Percentiles rank a stretch among this genome's conserved stretches.
phyloP scores from a whole-genome alignment of 2,113 vertebrate genomes.

The Sapayoa aenigma region DNA sequence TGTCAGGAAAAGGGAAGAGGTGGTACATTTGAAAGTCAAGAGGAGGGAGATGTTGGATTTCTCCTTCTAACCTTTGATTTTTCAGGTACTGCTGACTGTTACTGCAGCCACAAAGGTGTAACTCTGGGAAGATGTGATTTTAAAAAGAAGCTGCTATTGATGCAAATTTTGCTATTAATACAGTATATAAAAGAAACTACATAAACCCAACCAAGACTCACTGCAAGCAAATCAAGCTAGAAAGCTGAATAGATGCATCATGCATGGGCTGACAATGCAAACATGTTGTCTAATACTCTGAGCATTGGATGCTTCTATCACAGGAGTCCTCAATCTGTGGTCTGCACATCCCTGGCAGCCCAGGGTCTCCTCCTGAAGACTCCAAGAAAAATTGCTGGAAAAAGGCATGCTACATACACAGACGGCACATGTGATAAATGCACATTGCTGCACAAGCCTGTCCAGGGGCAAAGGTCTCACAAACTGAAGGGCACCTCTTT shows the following conservation, averaged over 20 bases:
- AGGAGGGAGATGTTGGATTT: not conserved
- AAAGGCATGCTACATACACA: rapidly evolving
- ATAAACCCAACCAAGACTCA: not conserved
- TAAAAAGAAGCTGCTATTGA: not conserved
- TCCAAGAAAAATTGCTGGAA: not conserved
- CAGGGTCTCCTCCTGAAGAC: not conserved
- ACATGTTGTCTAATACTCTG: not conserved
- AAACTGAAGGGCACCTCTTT: not conserved
- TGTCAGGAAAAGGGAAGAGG: not conserved
- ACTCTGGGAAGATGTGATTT: not conserved
- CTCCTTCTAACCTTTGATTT: not conserved
- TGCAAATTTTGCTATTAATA: not conserved
- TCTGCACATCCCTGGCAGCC: not conserved
- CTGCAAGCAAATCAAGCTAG: not conserved
- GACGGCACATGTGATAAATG: not conserved
- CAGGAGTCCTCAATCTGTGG: not conserved
- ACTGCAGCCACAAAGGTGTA: not conserved
- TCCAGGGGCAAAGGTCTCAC: not conserved
- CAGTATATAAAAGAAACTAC: not conserved
- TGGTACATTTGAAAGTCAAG: not conserved
- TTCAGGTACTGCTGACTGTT: not conserved
- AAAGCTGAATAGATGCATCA: not conserved
- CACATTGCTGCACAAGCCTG: not conserved
- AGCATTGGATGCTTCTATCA: not conserved
- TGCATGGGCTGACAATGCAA: not conserved